A percentile compares a stretch with the other conserved stretches of the same genome.
phyloP scores from a whole-genome alignment of 2,888 invertebrate species.

The Pheosia gnoma region DNA sequence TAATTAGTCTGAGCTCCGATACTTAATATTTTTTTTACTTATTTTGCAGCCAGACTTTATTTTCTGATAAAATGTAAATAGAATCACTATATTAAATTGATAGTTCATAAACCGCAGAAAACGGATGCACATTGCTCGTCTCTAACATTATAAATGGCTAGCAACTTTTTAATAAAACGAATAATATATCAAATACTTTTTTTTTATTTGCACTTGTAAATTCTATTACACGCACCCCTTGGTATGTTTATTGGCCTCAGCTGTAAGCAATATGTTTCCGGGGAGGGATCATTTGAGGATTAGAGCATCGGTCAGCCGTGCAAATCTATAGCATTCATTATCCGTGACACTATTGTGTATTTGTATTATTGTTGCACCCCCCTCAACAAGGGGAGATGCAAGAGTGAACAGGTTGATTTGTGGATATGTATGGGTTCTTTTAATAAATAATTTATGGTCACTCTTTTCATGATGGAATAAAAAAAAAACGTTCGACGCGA shows the following conservation, averaged over 20 bases:
- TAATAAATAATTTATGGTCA: constrained; percentile 19
- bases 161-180: too few relatives aligned
- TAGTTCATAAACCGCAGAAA: too few relatives aligned
- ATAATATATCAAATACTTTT: constrained; percentile 11
- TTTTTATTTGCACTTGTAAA: constrained; percentile 42
- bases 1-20: too few relatives aligned
- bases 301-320: constrained; percentile 66
- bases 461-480: constrained; percentile 10
- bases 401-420: constrained; percentile 19
- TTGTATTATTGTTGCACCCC: constrained; percentile 53
- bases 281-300: constrained; percentile 63
- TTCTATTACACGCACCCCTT: constrained; percentile 31
- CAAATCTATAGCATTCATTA: constrained; percentile 70
- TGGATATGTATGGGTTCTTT: constrained; percentile 3
- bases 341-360: constrained; percentile 55
- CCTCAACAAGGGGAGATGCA: constrained; percentile 23
- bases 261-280: constrained; percentile 69
- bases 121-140: too few relatives aligned
- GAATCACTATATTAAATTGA: too few relatives aligned
- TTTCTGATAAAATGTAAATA: too few relatives aligned
- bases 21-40: too few relatives aligned
- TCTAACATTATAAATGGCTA: background rate
- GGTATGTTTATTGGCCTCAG: constrained; percentile 56
- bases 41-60: too few relatives aligned
- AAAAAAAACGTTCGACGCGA: too few relatives aligned